These are phyloP conservation scores for Steatornis caripensis DNA, from an alignment of 2,113 vertebrate genomes.

Conservation along the genomic window DNA sequence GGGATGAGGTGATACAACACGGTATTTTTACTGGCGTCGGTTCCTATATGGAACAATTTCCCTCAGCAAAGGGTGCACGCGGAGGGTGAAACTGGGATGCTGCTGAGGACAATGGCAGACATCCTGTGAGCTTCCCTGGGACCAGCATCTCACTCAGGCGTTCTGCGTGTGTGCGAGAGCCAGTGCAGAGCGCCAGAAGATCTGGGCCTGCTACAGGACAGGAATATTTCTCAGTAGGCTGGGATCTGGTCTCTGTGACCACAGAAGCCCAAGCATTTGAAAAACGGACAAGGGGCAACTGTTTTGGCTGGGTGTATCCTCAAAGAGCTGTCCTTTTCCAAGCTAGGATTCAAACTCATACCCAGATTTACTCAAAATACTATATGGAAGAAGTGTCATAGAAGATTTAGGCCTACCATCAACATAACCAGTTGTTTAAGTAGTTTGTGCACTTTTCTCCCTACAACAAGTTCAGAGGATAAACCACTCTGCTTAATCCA, in stretches of 20 bases:
- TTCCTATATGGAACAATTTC: rapidly evolving
- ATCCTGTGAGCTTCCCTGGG: no score
- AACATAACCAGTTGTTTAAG: neutral
- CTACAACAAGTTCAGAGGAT: neutral
- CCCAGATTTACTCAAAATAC: neutral
- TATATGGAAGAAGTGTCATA: neutral
- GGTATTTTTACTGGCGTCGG: neutral
- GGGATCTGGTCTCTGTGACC: neutral
- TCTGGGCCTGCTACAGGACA: neutral
- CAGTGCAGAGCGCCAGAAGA: neutral
- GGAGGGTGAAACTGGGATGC: neutral
- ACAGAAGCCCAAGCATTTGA: neutral
- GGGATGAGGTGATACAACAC: neutral
- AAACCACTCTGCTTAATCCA: neutral
- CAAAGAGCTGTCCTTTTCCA: neutral
- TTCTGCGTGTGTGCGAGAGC: neutral
- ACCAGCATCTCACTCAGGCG: neutral
- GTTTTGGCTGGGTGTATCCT: neutral
- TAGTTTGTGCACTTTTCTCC: neutral
- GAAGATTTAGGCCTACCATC: neutral
- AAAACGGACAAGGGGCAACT: neutral
- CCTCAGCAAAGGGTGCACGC: neutral
- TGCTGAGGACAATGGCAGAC: neutral
- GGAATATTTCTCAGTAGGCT: neutral
- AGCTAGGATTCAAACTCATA: neutral